These are phyloP conservation scores for Neoscelio sp. DNA, from an alignment of 2,888 invertebrate species.

Conservation along the genomic window DNA sequence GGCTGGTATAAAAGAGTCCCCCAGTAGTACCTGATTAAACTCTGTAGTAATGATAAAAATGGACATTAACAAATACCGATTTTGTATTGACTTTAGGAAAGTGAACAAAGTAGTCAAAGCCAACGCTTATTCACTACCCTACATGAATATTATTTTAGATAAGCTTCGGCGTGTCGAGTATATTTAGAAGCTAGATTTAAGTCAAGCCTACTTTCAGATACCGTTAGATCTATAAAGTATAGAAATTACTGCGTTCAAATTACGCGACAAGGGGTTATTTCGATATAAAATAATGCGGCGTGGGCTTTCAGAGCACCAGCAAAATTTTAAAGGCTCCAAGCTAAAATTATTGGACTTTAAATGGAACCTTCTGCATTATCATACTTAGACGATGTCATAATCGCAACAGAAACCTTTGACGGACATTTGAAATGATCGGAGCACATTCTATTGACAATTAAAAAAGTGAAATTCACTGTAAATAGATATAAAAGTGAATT, in stretches of 20 bases:
- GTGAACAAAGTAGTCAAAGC: constrained; percentile 73
- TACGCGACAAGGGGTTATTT: constrained; percentile 44
- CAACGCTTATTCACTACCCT: constrained; percentile 75
- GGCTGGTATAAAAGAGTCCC: not conserved
- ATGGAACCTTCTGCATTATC: no score
- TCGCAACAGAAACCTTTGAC: no score
- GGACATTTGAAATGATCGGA: no score
- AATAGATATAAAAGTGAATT: no score
- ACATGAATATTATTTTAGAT: constrained; percentile 73
- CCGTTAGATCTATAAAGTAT: constrained; percentile 51
- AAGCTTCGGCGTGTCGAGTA: constrained; percentile 47
- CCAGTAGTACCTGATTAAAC: constrained; percentile 2
- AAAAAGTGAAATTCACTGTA: no score
- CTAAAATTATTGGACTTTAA: no score
- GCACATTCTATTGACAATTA: no score
- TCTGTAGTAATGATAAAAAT: constrained; percentile 13
- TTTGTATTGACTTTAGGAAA: constrained; percentile 73
- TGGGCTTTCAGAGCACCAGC: constrained; percentile 35
- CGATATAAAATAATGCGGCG: constrained; percentile 57
- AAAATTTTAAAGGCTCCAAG: no score
- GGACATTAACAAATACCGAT: not conserved
- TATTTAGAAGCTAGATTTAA: no score
- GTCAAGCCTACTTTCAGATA: constrained; percentile 74
- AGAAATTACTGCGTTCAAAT: constrained; percentile 57
- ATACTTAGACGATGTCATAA: no score